Percentiles rank a stretch among this genome's conserved stretches.
phyloP scores from a whole-genome alignment of 2,113 vertebrate genomes.

The Zonotrichia leucophrys region DNA sequence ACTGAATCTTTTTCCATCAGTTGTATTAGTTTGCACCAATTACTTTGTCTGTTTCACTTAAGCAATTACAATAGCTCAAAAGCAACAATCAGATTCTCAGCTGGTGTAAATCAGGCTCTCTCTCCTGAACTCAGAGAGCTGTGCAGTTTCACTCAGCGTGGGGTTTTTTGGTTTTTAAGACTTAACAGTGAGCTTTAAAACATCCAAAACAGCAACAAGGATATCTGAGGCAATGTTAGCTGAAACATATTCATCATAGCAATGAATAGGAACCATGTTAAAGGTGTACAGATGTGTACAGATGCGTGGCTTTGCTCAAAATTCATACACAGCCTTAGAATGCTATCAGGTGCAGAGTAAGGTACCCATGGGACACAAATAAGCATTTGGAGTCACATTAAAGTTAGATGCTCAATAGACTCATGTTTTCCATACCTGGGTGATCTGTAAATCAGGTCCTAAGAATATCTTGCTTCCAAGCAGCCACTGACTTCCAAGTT shows the following conservation, averaged over 20 bases:
- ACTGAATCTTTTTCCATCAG: constrained; percentile 77
- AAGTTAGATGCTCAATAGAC: neutral
- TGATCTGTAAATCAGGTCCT: neutral
- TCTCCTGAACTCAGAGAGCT: neutral
- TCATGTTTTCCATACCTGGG: neutral
- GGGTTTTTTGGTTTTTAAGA: neutral
- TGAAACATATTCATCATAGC: neutral
- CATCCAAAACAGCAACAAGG: neutral
- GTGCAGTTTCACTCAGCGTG: neutral
- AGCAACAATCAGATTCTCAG: neutral
- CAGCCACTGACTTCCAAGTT: neutral
- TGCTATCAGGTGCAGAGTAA: neutral
- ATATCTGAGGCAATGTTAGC: neutral
- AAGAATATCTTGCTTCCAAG: neutral
- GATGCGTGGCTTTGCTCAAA: neutral
- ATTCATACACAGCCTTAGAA: neutral
- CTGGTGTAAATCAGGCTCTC: constrained; percentile 27
- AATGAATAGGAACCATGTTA: neutral
- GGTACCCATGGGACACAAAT: neutral
- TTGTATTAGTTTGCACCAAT: constrained; percentile 73
- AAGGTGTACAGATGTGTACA: neutral
- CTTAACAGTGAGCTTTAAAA: neutral
- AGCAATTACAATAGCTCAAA: constrained; percentile 45
- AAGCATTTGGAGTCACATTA: neutral
- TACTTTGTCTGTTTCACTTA: constrained; percentile 63